These are phyloP conservation scores for Eugnorisma glareosa DNA, from an alignment of 2,888 invertebrate species.

Conservation along the genomic window DNA sequence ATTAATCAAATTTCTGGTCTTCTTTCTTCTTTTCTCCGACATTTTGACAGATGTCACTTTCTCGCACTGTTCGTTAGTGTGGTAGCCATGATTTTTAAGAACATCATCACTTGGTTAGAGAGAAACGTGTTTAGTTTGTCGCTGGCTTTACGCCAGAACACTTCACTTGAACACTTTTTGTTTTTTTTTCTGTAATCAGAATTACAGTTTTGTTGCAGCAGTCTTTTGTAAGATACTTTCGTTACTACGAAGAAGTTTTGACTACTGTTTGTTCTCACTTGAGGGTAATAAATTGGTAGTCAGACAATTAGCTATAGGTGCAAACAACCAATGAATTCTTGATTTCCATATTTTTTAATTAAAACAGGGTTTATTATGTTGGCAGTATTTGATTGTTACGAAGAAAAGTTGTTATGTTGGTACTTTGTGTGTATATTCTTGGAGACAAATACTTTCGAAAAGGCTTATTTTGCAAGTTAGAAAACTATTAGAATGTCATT, in stretches of 20 bases:
- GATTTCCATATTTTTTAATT: conserved; percentile 34
- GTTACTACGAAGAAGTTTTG: neutral
- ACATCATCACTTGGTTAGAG: conserved; percentile 55
- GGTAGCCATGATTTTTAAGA: conserved; percentile 35
- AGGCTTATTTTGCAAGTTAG: neutral
- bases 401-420: conserved; percentile 29
- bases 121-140: conserved; percentile 30
- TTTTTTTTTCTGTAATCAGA: conserved; percentile 56
- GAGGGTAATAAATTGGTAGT: neutral
- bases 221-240: conserved; percentile 53
- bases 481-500: neutral
- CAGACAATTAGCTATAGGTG: conserved; percentile 17
- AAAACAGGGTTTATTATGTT: conserved; percentile 31
- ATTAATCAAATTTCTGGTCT: conserved; percentile 67
- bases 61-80: conserved; percentile 31
- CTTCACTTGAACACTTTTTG: conserved; percentile 45
- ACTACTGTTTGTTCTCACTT: neutral
- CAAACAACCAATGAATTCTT: conserved; percentile 24
- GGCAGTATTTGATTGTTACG: conserved; percentile 34
- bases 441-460: neutral
- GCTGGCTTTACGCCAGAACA: conserved; percentile 57
- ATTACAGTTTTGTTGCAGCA: conserved; percentile 45
- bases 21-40: conserved; percentile 87
- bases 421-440: neutral
- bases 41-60: conserved; percentile 83